Base-by-base conservation (phyloP, 1,140 invertebrate genomes). In the Epicauta chinensis region DNA sequence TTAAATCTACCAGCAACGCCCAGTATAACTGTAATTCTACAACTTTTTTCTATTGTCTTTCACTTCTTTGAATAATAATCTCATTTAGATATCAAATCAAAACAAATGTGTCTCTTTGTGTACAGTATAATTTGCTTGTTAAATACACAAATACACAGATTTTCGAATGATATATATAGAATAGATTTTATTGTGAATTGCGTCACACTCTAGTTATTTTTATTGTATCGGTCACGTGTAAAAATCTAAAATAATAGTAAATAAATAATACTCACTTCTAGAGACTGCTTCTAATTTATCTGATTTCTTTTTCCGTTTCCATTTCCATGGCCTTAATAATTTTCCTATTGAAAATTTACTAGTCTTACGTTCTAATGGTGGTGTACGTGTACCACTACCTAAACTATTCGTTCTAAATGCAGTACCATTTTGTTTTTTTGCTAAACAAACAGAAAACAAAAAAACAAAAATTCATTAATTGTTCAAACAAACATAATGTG, bases 261-360 rank as follows among this genome's bases (percentile, higher is more conserved):
- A 12, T 31, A 35, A 39, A 12, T 0, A 56, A 85, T 23, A 23
- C 89, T 91, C 77, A 97, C 93, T 92, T 81, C 91, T 86, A 66
- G 91, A 95, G 61, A 92, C 84, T 62, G 92, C 91, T 74, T 97
- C 93, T 67, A 97, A 93, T 73, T 94, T 95, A 70, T 98, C 93
- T 49, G 91, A 94, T 79, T 97, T 97, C 82, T 96, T 95, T 89
- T 95, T 96, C 74, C 93, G 81, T 77, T 94, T 93, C 94, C 94
- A 98, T 73, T 97, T 97, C 94, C 94, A 97, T 3, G 94, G 94
- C 76, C 96, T 96, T 72, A 98, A 95, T 63, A 97, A 81, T 75
- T 91, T 86, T 60, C 93, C 92, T 66, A 98, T 79, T 29, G 92
- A 90, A 71, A 97, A 87, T 72, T 93, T 93, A 65, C 91, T 93